Percentiles rank a stretch among this genome's conserved stretches.
Conservation (phyloP, 1,140 invertebrate species). For the Zaprionus lachaisei region DNA sequence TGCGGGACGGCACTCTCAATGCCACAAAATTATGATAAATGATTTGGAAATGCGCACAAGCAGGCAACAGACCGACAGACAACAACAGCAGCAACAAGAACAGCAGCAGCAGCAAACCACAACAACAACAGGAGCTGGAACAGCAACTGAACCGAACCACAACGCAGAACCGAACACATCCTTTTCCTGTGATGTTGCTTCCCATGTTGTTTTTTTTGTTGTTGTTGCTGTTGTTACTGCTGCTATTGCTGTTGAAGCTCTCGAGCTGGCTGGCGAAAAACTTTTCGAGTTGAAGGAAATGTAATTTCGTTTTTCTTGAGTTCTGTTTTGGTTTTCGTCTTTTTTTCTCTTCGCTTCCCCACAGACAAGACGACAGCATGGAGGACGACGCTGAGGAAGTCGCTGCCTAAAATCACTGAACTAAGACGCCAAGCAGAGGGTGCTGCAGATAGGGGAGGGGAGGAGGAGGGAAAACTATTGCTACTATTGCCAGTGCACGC, state of each 20-base stretch:
- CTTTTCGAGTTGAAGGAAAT: conserved; percentile 81
- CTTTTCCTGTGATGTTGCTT: conserved; percentile 71
- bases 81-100: conserved; percentile 37
- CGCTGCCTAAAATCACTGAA: conserved; percentile 79
- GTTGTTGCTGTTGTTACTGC: conserved; percentile 24
- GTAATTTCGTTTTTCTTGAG: conserved; percentile 69
- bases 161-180: conserved; percentile 81
- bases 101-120: conserved; percentile 36
- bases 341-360: not conserved
- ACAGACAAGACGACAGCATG: conserved; percentile 54
- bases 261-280: conserved; percentile 58
- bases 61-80: conserved; percentile 53
- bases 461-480: conserved; percentile 32
- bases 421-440: conserved; percentile 63
- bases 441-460: not conserved
- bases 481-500: conserved; percentile 66
- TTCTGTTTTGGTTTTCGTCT: conserved; percentile 15
- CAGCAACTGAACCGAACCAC: conserved; percentile 62
- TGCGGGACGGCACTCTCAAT: conserved; percentile 38
- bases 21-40: conserved; percentile 83
- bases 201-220: conserved; percentile 10
- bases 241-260: conserved; percentile 38
- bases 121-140: conserved; percentile 33
- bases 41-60: conserved; percentile 81
- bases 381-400: conserved; percentile 57